Evolutionary conservation across 1,140 invertebrate species (phyloP).

Genomic region (Pseudoatta argentina): DNA sequence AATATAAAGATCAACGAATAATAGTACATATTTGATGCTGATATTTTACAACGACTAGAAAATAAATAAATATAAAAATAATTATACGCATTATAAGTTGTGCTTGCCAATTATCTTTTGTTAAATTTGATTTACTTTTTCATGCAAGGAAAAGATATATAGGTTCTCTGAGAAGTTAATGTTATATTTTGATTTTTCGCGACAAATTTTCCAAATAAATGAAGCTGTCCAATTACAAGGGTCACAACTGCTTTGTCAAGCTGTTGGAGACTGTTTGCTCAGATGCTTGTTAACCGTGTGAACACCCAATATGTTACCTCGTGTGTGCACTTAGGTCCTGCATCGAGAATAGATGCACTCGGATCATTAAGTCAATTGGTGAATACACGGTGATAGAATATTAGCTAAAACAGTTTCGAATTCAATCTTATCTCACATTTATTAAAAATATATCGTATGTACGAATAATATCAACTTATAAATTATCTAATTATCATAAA

Average conservation of each 20-base stretch:
- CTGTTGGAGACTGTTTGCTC: conserved; percentile 75
- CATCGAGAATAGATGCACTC: conserved; percentile 74
- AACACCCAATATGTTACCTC: conserved; percentile 75
- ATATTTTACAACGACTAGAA: background rate
- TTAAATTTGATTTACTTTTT: conserved; percentile 5
- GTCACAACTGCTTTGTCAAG: conserved; percentile 67
- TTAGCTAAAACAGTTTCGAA: conserved; percentile 35
- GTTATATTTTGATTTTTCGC: background rate
- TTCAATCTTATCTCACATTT: background rate
- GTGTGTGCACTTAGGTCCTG: conserved; percentile 76
- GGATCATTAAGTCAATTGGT: conserved; percentile 77
- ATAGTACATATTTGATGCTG: background rate
- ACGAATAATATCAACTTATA: background rate
- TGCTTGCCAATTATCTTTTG: background rate
- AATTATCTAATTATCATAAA: background rate
- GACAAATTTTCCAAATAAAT: conserved; percentile 14
- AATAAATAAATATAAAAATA: background rate
- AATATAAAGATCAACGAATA: background rate
- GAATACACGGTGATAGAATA: conserved; percentile 70
- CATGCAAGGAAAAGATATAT: background rate
- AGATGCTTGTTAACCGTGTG: conserved; percentile 77
- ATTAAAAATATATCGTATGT: background rate
- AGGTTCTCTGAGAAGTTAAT: background rate
- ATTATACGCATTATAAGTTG: background rate
- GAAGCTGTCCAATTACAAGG: conserved; percentile 7